Base-by-base conservation (phyloP, 64 coral and sea anemone genomes). In the Cladopsammia gracilis region DNA sequence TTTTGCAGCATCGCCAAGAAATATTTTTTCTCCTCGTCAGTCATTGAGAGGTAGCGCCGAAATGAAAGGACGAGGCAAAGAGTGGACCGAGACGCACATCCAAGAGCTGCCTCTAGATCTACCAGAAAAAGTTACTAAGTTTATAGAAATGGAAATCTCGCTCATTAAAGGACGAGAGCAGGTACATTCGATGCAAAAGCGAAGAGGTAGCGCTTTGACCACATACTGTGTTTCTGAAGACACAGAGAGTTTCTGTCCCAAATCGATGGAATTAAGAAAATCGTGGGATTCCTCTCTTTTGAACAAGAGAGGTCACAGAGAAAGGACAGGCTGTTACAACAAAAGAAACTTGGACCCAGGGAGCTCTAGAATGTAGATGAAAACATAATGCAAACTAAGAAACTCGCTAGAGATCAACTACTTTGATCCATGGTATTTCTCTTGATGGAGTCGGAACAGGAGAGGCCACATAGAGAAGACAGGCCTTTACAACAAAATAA, bases 101-200 rank as follows among this genome's bases (percentile, higher is more conserved):
- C 80, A 84, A 45, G n/a, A 46, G 8, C 13, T 82, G 19, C 26
- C 42, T 42, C 45, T 47, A 22, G 19, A 50, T 68, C 62, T 84
- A 13, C 19, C 58, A 12, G 61, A 84, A 25, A 67, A 84, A n/a
- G 18, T 84, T 6, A 67, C 45, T 12, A 20, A 49, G 23, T 84
- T 84, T 11, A 66, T 84, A 51, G 61, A 64, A 24, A 51, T 46
- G 62, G 80, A 84, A 24, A 67, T 68, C 58, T 84, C 80, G 2
- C 19, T 67, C 7, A 23, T 68, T 3, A 84, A 67, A 24, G 80
- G 80, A 48, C 45, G 58, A 48, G 80, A 84, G 62, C 48, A 22
- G 3, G 11, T 14, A 42, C 66, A n/a, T 9, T 13, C 44, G 45
- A 84, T 3, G 20, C 80, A 84, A n/a, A 52, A 50, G n/a, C 43